Evolutionary conservation across 2,797 vertebrate genomes (phyloP).

Genomic region (Alca torda): DNA sequence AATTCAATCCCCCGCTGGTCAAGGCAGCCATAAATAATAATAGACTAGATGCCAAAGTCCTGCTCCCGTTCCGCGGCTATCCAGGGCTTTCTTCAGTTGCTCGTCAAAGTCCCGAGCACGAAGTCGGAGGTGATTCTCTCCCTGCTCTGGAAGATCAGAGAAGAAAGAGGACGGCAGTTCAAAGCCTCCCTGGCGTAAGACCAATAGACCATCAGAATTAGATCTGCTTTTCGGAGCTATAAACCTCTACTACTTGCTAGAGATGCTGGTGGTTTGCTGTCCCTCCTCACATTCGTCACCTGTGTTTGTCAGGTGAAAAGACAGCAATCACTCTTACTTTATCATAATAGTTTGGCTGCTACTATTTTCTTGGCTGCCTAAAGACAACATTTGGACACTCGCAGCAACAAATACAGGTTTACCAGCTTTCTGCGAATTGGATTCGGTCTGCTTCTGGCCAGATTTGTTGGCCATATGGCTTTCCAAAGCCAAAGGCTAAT

Average conservation of each 20-base stretch:
- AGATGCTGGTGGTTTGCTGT: background rate
- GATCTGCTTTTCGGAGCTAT: background rate
- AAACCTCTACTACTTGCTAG: background rate
- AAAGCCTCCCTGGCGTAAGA: accelerated
- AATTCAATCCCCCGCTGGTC: background rate
- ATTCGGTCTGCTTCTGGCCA: slow-evolving; percentile 63
- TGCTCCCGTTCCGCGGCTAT: background rate
- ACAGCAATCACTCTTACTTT: slow-evolving; percentile 6
- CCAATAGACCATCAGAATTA: accelerated
- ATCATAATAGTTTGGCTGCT: slow-evolving; percentile 30
- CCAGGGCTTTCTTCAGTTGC: background rate
- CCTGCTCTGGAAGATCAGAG: background rate
- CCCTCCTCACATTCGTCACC: background rate
- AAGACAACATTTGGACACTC: slow-evolving; percentile 62
- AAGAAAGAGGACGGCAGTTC: background rate
- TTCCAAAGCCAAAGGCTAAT: slow-evolving; percentile 63
- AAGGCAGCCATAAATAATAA: background rate
- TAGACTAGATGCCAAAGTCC: background rate
- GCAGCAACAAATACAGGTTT: slow-evolving; percentile 56
- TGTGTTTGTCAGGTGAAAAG: slow-evolving; percentile 31
- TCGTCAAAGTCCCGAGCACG: accelerated
- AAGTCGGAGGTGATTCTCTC: background rate
- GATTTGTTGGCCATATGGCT: slow-evolving; percentile 69
- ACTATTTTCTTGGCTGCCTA: slow-evolving; percentile 60
- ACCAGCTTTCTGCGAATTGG: slow-evolving; percentile 66